Evolutionary conservation across 30 jellyfish, hydroid and myxozoan genomes (phyloP).

Genomic region (Cassiopea andromeda): DNA sequence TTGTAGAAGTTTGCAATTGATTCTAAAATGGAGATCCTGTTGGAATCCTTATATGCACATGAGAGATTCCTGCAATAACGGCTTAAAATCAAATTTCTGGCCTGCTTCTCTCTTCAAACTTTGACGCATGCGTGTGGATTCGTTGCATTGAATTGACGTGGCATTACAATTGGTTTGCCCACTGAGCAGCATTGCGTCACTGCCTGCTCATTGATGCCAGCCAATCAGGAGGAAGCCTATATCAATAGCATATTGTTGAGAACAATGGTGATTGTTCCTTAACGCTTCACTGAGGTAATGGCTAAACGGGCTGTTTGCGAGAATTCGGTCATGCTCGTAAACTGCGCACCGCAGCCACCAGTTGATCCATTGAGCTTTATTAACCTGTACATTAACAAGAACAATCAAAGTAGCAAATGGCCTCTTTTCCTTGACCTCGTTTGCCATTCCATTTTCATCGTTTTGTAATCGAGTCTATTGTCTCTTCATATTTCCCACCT

Average conservation of each 20-base stretch:
- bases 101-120: conserved; percentile 22
- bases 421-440: conserved; percentile 63
- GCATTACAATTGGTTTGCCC: conserved; percentile 89
- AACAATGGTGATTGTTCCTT: conserved; percentile 71
- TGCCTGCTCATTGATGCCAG: conserved; percentile 65
- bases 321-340: conserved; percentile 74
- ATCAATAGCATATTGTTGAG: conserved; percentile 43
- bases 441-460: conserved; percentile 42
- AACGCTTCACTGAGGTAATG: conserved; percentile 87
- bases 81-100: conserved; percentile 35
- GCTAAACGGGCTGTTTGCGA: conserved; percentile 60
- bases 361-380: conserved; percentile 77
- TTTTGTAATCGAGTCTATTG: conserved; percentile 57
- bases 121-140: conserved; percentile 89
- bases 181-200: conserved; percentile 91
- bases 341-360: conserved; percentile 61
- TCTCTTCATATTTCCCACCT: not conserved
- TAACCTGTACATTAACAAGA: conserved; percentile 49
- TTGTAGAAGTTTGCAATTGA: conserved; percentile 11
- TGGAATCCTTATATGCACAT: conserved; percentile 29
- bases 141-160: conserved; percentile 83
- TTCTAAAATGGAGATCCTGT: not conserved
- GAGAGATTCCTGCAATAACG: conserved; percentile 47
- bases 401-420: conserved; percentile 39
- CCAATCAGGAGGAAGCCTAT: conserved; percentile 63